These are phyloP conservation scores for Temnopleurus reevesii DNA, from an alignment of 53 echinoderm and acorn worm genomes.

Conservation along the genomic window DNA sequence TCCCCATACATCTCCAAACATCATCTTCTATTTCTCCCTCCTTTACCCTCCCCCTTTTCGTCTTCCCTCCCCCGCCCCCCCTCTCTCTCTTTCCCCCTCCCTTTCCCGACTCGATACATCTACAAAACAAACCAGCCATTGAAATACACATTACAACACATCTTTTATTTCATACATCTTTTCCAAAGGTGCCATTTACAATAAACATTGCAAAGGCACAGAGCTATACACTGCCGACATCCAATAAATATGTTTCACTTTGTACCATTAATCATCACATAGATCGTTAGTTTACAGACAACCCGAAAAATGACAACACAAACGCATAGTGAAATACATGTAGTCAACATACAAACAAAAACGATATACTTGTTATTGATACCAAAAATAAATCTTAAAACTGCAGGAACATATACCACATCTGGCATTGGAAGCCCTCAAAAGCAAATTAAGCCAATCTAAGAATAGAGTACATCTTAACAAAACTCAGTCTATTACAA, in stretches of 20 bases:
- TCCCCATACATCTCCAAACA: too few species aligned
- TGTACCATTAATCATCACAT: neutral
- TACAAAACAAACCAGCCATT: neutral
- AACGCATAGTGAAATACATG: neutral
- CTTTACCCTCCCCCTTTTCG: neutral
- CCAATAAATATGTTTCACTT: constrained; percentile 5
- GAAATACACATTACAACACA: constrained; percentile 13
- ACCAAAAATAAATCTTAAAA: constrained; percentile 21
- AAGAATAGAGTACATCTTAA: constrained; percentile 10
- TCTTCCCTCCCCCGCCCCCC: neutral
- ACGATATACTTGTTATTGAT: neutral
- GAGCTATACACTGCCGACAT: neutral
- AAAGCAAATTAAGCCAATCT: constrained; percentile 33
- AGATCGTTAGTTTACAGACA: neutral
- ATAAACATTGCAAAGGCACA: constrained; percentile 42
- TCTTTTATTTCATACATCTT: constrained; percentile 35
- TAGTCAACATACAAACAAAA: constrained; percentile 17
- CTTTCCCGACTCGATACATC: neutral
- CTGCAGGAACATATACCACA: neutral
- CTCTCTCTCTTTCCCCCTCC: neutral
- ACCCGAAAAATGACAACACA: neutral
- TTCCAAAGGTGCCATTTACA: neutral
- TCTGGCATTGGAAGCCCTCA: constrained; percentile 45
- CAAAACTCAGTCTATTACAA: neutral
- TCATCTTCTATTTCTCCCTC: too few species aligned